Evolutionary conservation across 1,140 invertebrate genomes (phyloP).

Genomic region (Varroa destructor): DNA sequence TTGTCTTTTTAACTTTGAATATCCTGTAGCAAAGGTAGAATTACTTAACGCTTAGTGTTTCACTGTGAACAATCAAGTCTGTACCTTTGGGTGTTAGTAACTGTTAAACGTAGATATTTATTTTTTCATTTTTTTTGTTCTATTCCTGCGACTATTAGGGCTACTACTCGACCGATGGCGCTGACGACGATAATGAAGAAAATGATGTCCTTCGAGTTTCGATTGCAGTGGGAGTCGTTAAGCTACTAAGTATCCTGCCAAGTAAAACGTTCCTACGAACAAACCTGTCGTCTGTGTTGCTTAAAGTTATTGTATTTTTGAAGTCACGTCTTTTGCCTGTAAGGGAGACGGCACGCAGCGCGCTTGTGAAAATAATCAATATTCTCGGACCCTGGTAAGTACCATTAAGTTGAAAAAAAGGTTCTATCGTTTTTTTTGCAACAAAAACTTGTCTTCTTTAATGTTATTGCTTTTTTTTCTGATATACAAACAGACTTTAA

Average conservation of each 20-base stretch:
- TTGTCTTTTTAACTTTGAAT: too few relatives aligned
- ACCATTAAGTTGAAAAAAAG: too few relatives aligned
- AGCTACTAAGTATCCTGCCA: conserved; percentile 75
- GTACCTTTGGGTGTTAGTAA: neutral
- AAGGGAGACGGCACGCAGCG: conserved; percentile 65
- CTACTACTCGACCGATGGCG: conserved; percentile 51
- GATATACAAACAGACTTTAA: too few relatives aligned
- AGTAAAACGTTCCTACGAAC: conserved; percentile 50
- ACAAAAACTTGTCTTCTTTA: too few relatives aligned
- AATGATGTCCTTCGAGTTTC: conserved; percentile 79
- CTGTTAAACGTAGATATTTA: neutral
- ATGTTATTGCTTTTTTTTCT: too few relatives aligned
- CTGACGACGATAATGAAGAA: conserved; percentile 64
- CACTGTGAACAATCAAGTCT: too few relatives aligned
- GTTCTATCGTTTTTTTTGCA: too few relatives aligned
- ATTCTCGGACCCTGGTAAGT: conserved; percentile 60
- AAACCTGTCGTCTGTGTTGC: conserved; percentile 66
- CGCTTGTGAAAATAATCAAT: conserved; percentile 71
- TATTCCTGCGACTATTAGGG: neutral
- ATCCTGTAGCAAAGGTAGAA: too few relatives aligned
- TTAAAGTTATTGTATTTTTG: conserved; percentile 74
- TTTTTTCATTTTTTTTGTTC: too few relatives aligned
- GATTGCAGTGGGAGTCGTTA: conserved; percentile 77
- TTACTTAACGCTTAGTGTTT: too few relatives aligned
- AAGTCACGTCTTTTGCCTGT: conserved; percentile 78